phyloP scores from a whole-genome alignment of 2,888 invertebrate species.

The Scaptomyza reducta region DNA sequence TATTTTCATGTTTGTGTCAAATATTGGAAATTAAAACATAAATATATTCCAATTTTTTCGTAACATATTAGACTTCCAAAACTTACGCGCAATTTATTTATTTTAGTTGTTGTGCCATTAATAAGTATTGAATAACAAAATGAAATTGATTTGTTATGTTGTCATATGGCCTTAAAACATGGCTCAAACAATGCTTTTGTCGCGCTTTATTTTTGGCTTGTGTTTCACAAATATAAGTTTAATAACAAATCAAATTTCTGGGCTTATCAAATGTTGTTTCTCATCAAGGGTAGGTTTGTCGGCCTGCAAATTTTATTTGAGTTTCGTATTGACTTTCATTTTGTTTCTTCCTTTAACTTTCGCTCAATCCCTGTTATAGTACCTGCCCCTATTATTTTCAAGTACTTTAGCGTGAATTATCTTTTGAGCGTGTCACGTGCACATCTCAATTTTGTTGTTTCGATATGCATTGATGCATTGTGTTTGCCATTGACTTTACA shows the following conservation, averaged over 20 bases:
- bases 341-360: not conserved
- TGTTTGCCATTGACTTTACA: conserved; percentile 58
- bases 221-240: no score
- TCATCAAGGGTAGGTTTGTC: no score
- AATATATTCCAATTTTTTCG: no score
- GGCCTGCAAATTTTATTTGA: no score
- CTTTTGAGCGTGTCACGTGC: conserved; percentile 33
- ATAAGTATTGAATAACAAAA: not conserved
- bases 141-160: not conserved
- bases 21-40: not conserved
- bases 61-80: not conserved
- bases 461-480: conserved; percentile 50
- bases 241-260: no score
- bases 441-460: conserved; percentile 24
- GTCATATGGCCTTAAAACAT: not conserved
- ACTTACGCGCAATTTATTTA: not conserved
- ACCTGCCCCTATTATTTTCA: not conserved
- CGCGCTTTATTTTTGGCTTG: no score
- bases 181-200: not conserved
- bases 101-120: not conserved
- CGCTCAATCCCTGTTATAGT: no score
- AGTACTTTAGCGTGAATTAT: not conserved
- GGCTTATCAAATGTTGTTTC: no score
- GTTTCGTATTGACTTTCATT: no score
- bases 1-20: not conserved